Evolutionary conservation across 1,140 invertebrate species (phyloP), one percentile per base, ranked within the genome.

Genomic region (Cecropterus lyciades): DNA sequence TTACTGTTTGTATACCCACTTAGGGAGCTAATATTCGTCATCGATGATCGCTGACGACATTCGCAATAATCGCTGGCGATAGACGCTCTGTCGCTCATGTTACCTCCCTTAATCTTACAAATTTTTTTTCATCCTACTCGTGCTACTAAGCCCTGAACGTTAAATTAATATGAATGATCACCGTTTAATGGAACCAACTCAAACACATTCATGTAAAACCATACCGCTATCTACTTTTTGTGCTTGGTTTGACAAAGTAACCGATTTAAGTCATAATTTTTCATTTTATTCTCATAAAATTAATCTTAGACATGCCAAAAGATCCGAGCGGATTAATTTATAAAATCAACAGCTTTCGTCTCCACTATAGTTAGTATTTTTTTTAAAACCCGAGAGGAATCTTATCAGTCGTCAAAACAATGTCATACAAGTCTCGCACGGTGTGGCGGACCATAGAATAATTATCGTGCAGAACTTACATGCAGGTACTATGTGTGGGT

Each of bases 361-460:
- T 64, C 46, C 6, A 53, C 49, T 10, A 48, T 56, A 64, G 52
- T 57, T 71, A 70, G n/a, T n/a, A n/a, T 64, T 79, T 72, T 66
- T 64, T 81, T 77, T 81, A 79, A 70, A 64, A 68, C 69, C 64
- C 62, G 48, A 70, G 72, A 62, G 70, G 56, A 80, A 76, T 79
- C 80, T 89, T 87, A 89, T 87, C 86, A 75, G 70, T 78, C 77
- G 82, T 88, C 84, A 84, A 78, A 85, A 74, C 73, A 77, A 72
- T 73, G 77, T 84, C 77, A 74, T 78, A 77, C 72, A 74, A 65
- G 70, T 24, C 71, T 69, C 60, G 70, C 70, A 66, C 62, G 73
- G 65, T 69, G 67, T 65, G 69, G 69, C 69, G 56, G 67, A 49
- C 71, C 71, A 52, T 37, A 55, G 56, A 37, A 40, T 11, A 1